Evolutionary conservation across 2,797 vertebrate genomes (phyloP).

Genomic region (Arremon aurantiirostris): DNA sequence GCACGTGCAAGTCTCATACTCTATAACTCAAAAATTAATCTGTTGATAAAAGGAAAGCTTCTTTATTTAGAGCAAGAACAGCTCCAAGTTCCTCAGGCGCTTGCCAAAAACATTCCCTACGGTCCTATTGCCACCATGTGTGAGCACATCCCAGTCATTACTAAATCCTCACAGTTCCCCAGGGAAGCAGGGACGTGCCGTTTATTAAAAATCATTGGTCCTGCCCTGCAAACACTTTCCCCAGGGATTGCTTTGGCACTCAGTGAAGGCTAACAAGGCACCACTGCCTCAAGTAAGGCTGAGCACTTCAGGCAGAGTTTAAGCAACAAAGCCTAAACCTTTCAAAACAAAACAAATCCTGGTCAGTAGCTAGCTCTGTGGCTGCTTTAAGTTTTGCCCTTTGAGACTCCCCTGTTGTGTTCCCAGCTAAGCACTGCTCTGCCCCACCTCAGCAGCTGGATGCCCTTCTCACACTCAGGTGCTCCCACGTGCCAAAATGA

Average conservation of each 20-base stretch:
- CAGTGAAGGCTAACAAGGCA: not conserved
- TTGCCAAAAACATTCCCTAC: not conserved
- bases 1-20: not conserved
- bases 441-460: not conserved
- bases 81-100: not conserved
- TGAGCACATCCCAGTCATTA: conserved; percentile 16
- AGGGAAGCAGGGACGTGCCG: not conserved
- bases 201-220: not conserved
- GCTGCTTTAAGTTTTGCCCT: not conserved
- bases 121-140: not conserved
- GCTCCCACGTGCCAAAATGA: not conserved
- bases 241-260: not conserved
- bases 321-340: not conserved
- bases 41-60: conserved; percentile 25
- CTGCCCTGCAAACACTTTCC: not conserved
- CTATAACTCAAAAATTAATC: conserved; percentile 1
- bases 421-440: not conserved
- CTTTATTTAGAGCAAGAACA: conserved; percentile 38
- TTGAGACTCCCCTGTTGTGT: accelerated
- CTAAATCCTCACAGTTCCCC: not conserved
- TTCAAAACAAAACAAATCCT: not conserved
- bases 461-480: not conserved
- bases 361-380: not conserved
- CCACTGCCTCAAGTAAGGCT: not conserved
- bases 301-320: not conserved